These are phyloP conservation scores for Kryptolebias marmoratus DNA, from an alignment of 2,113 vertebrate genomes.

Conservation along the genomic window DNA sequence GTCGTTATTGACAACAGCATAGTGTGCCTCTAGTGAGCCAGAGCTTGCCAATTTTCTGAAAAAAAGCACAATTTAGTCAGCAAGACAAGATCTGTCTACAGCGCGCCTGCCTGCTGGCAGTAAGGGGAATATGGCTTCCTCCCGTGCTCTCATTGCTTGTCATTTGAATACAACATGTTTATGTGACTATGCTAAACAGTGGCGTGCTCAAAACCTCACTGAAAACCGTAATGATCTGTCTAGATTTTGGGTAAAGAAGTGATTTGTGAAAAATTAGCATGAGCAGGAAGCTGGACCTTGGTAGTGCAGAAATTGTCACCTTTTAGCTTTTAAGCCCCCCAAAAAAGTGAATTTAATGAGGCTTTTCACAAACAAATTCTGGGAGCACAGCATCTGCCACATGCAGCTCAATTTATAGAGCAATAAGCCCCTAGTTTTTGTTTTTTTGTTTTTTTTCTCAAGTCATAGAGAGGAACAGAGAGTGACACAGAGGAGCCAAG, in stretches of 20 bases:
- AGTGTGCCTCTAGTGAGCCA: constrained; percentile 70
- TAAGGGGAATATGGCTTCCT: constrained; percentile 52
- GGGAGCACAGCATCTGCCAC: constrained; percentile 23
- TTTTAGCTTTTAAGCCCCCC: constrained; percentile 31
- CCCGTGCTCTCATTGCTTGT: constrained; percentile 45
- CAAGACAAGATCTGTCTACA: constrained; percentile 49
- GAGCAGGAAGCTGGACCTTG: constrained; percentile 16
- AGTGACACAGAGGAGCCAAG: constrained; percentile 40
- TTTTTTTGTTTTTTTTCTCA: constrained; percentile 35
- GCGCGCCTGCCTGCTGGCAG: constrained; percentile 63
- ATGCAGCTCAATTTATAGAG: constrained; percentile 35
- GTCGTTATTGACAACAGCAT: constrained; percentile 75
- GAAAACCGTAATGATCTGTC: constrained; percentile 50
- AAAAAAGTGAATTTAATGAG: constrained; percentile 21
- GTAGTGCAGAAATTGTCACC: constrained; percentile 35
- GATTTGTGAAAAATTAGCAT: constrained; percentile 27
- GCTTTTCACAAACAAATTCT: constrained; percentile 38
- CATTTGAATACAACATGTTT: constrained; percentile 68
- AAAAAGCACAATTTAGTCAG: constrained; percentile 65
- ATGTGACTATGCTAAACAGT: constrained; percentile 53
- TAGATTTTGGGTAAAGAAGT: constrained; percentile 40
- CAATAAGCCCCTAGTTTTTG: constrained; percentile 28
- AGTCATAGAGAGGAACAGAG: constrained; percentile 50
- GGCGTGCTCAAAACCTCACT: constrained; percentile 34
- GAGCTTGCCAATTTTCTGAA: constrained; percentile 66